Percentiles rank a stretch among this genome's conserved stretches.
phyloP scores from a whole-genome alignment of 2,888 invertebrate species.

The Allolobophora icterica region DNA sequence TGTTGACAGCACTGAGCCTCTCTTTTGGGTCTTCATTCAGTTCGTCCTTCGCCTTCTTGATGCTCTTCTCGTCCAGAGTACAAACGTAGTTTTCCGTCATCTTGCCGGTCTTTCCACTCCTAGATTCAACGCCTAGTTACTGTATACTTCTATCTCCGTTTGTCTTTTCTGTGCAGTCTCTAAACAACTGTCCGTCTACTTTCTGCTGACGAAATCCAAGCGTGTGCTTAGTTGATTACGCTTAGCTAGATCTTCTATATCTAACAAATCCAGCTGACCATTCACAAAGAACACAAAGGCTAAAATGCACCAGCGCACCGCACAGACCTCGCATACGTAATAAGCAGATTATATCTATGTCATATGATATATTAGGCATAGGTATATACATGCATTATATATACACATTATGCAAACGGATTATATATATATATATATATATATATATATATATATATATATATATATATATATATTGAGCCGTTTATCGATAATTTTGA shows the following conservation, averaged over 20 bases:
- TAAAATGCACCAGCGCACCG: neutral
- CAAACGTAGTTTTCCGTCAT: conserved; percentile 45
- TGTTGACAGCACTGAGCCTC: conserved; percentile 45
- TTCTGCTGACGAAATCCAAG: neutral
- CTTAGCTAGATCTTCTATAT: no score
- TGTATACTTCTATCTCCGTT: neutral
- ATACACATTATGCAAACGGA: neutral
- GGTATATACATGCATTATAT: neutral
- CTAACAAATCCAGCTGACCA: neutral
- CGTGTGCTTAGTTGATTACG: neutral
- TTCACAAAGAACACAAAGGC: neutral
- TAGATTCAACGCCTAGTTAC: neutral
- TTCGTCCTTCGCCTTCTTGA: conserved; percentile 50
- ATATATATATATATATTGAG: neutral
- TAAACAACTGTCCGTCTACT: neutral
- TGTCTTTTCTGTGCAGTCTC: neutral
- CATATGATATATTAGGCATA: no score
- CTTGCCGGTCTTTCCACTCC: neutral
- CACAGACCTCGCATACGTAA: neutral
- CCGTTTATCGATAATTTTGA: neutral
- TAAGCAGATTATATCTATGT: neutral
- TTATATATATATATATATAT: neutral
- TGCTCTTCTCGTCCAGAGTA: conserved; percentile 46
- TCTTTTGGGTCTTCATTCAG: conserved; percentile 51
- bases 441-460: no score